Evolutionary conservation across 2,113 vertebrate genomes (phyloP).

Genomic region (Phalacrocorax aristotelis): DNA sequence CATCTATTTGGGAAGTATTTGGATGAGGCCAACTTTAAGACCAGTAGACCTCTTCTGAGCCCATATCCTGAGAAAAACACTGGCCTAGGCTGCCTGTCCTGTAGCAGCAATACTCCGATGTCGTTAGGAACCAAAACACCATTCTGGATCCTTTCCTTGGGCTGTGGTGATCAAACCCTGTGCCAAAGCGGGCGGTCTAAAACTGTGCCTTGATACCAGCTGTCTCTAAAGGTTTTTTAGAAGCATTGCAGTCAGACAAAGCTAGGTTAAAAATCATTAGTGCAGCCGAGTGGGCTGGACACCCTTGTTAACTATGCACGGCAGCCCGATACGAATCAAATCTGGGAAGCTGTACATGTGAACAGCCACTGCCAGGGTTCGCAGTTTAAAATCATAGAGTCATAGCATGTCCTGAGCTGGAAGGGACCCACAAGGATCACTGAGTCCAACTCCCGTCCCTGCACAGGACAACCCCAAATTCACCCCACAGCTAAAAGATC

Average conservation of each 20-base stretch:
- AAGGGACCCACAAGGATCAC: too few species aligned
- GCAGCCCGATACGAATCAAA: not conserved
- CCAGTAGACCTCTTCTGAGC: not conserved
- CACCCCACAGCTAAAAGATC: not conserved
- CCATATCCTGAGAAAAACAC: not conserved
- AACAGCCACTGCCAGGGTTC: not conserved
- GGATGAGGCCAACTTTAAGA: not conserved
- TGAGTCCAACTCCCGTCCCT: too few species aligned
- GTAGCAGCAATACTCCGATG: not conserved
- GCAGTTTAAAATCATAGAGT: not conserved
- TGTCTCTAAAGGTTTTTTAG: not conserved
- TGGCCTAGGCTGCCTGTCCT: not conserved
- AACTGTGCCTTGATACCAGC: not conserved
- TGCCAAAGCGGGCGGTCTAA: accelerated
- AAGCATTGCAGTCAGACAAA: not conserved
- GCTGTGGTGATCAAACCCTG: not conserved
- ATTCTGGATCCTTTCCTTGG: not conserved
- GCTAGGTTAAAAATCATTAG: not conserved
- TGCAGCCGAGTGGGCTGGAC: not conserved
- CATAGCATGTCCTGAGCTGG: too few species aligned
- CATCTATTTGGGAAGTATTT: not conserved
- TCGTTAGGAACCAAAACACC: not conserved
- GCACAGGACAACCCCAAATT: too few species aligned
- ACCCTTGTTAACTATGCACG: accelerated
- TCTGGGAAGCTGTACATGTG: not conserved